Evolutionary conservation across 2,797 vertebrate genomes (phyloP).

Genomic region (Aerospiza tachiro): DNA sequence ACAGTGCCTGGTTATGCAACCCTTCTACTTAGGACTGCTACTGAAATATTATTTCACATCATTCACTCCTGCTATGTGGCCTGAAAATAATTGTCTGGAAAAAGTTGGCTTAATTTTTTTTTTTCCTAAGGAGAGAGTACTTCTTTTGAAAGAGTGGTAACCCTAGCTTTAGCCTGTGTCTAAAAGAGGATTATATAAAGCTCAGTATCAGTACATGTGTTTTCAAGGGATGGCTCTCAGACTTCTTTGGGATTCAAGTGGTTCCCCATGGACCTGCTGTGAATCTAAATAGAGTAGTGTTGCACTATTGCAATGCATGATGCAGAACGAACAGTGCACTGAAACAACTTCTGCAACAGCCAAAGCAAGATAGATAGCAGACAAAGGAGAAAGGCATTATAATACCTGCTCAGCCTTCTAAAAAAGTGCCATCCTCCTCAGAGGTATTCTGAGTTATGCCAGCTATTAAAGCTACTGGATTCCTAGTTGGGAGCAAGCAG

Average conservation of each 20-base stretch:
- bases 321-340: background rate
- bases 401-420: background rate
- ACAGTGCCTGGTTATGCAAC: slow-evolving; percentile 34
- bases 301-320: background rate
- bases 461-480: background rate
- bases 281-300: background rate
- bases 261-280: background rate
- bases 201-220: background rate
- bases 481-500: background rate
- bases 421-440: background rate
- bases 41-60: slow-evolving; percentile 47
- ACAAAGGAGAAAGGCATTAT: background rate
- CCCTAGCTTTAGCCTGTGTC: background rate
- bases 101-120: background rate
- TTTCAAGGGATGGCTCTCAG: background rate
- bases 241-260: background rate
- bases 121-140: background rate
- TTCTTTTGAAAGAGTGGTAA: background rate
- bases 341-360: background rate
- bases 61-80: slow-evolving; percentile 39
- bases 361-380: background rate
- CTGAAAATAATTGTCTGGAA: slow-evolving; percentile 57
- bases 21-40: slow-evolving; percentile 1
- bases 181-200: slow-evolving; percentile 34
- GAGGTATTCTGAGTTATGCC: background rate